Base-by-base conservation (phyloP, 2,888 invertebrate genomes). In the Sarcophaga variegata region DNA sequence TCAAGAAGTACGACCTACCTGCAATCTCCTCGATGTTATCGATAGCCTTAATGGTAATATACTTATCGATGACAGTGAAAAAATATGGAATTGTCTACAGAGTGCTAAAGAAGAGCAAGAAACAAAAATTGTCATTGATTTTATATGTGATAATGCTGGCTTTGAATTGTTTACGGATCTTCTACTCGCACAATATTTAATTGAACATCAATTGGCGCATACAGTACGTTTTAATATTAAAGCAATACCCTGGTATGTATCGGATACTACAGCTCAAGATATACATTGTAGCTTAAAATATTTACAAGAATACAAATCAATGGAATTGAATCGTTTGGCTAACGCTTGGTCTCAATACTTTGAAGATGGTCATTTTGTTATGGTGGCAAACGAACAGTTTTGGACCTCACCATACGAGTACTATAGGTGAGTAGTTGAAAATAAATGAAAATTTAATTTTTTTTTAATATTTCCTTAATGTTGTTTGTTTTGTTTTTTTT, bases 181-280 rank as follows among this genome's bases (percentile, higher is more conserved):
- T 0, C 96, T 97, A 90, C 91, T 99, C 3, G 97, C 97, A 2
- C 97, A 97, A 89, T 97, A 96, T 91, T 92, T 99, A 0, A 93
- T 97, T 20, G 92, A 94, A 12, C 93, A 95, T 75, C 94, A 94
- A 12, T 91, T 96, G 45, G 95, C 95, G 20, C 92, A 93, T 27
- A 94, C 95, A 93, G 94, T 99, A 47, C 94, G 96, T 88, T 96
- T 99, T 89, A 96, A 98, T 93, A 96, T 97, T 0, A 99, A 99
- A 94, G 94, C 95, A 3, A 96, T 97, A 88, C 99, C 99, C 0
- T 99, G 99, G 99, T 99, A 97, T 92, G 96, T 99, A 12, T 99
- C 99, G 0, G 99, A 99, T 92, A 97, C 96, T 0, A 97, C 96
- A 25, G 91, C 90, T 2, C 86, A 89, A 17, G 99, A 99, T 94